A percentile compares a stretch with the other conserved stretches of the same genome.
Conservation (phyloP, 2,113 vertebrate species). For the Rhodinocichla rosea region DNA sequence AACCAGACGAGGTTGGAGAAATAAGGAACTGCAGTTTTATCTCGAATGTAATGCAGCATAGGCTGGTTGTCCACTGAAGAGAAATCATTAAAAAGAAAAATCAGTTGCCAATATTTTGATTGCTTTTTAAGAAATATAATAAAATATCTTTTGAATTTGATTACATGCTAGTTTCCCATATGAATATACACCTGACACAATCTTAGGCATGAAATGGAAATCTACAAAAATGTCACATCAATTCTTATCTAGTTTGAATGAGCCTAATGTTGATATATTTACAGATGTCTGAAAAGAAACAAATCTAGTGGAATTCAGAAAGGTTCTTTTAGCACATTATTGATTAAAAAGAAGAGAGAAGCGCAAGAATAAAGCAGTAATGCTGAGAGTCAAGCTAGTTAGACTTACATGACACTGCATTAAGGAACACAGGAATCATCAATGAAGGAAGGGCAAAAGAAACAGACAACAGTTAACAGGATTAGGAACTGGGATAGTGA, state of each 20-base stretch:
- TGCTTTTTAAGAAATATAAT: neutral
- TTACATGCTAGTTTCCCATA: slow-evolving; percentile 37
- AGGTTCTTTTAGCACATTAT: neutral
- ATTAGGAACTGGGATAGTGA: slow-evolving; percentile 72
- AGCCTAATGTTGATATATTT: neutral
- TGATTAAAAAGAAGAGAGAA: slow-evolving; percentile 12
- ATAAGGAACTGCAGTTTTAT: slow-evolving; percentile 97
- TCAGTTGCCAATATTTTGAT: neutral
- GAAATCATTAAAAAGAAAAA: slow-evolving; percentile 17
- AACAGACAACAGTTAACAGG: slow-evolving; percentile 91
- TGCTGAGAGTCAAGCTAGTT: slow-evolving; percentile 68
- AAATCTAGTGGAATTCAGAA: neutral
- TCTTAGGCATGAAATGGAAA: slow-evolving; percentile 49
- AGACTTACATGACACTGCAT: slow-evolving; percentile 99
- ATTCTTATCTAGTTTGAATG: neutral
- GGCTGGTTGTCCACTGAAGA: slow-evolving; percentile 96
- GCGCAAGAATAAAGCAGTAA: slow-evolving; percentile 52
- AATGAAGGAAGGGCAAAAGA: slow-evolving; percentile 81
- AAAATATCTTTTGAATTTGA: neutral
- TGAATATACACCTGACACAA: neutral
- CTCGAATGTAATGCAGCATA: slow-evolving; percentile 98
- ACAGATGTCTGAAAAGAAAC: neutral
- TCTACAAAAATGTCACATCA: slow-evolving; percentile 9
- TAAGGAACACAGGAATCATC: slow-evolving; percentile 90
- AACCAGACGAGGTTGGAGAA: slow-evolving; percentile 99